Conservation (phyloP, 2,113 vertebrate genomes). For the Silurus meridionalis region DNA sequence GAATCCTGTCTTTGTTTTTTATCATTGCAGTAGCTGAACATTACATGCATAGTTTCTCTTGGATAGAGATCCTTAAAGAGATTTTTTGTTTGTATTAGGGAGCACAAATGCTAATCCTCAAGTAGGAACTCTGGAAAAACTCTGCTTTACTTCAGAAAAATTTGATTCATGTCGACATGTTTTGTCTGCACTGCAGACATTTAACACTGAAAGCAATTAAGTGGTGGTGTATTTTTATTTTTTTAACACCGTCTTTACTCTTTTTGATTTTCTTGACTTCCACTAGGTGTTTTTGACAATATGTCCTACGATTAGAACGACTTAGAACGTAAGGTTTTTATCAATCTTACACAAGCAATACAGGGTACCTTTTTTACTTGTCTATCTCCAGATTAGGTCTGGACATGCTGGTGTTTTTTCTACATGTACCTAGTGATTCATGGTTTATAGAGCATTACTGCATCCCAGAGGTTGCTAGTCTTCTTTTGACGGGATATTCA, state of each 20-base stretch:
- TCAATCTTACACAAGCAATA: conserved; percentile 50
- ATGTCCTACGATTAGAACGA: conserved; percentile 31
- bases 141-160: too few species aligned
- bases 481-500: conserved; percentile 20
- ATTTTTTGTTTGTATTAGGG: background rate
- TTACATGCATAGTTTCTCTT: background rate
- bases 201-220: conserved; percentile 1
- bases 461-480: conserved; percentile 11
- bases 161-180: background rate
- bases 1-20: background rate
- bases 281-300: background rate
- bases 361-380: conserved; percentile 47
- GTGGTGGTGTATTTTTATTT: background rate
- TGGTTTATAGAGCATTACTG: conserved; percentile 13
- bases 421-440: background rate
- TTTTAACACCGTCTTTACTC: background rate
- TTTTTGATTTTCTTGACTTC: conserved; percentile 8
- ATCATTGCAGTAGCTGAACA: background rate
- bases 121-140: background rate
- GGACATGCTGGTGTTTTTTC: conserved; percentile 16
- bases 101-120: background rate
- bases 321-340: conserved; percentile 25
- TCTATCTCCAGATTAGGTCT: conserved; percentile 40
- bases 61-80: background rate
- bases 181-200: background rate